Evolutionary conservation across 2,113 vertebrate species (phyloP), one percentile per base, ranked within the genome.

Genomic region (Rhegmatorhina hoffmannsi): DNA sequence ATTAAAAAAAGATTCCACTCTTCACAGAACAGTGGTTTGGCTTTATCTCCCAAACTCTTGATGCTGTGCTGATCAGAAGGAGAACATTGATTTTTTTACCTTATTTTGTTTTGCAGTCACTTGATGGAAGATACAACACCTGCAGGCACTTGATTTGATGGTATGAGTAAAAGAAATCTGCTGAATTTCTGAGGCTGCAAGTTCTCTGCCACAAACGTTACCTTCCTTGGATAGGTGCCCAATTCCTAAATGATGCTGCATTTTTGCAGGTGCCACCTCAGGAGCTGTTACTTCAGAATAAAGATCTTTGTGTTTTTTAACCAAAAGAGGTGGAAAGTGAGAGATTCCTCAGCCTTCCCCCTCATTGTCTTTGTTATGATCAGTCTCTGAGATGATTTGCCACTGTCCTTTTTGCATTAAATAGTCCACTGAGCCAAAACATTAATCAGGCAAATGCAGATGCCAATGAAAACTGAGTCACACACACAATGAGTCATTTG

Each of bases 361-460:
- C 36, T 50, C 21, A 1, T 64, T 63, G 82, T 74, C 49, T 78
- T 66, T 49, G 9, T 47, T 66, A 33, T 9, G 21, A 26, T 23
- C 84, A 31, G 29, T 8, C 82, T 62, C 19, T 33, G 75, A 58
- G 72, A 67, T 1, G 9, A 40, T 18, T 85, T 85, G 49, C 67
- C 81, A 79, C 77, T 87, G 62, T 55, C 75, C 18, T 94, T 90
- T 96, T 62, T 44, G 82, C 67, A 67, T 60, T 85, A 90, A 85
- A 79, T 49, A 18, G 50, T 11, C 78, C 13, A 12, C 24, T 0
- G 6, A 95, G 76, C 50, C 69, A 92, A 93, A 86, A 59, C 11
- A 19, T 73, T 46, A 13, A 52, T 20, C 75, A 88, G 50, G 16
- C 83, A 93, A 52, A 50, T 1, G 1, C 2, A 40, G 47, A 21